phyloP scores from a whole-genome alignment of 2,113 vertebrate species.

The Eptesicus fuscus region DNA sequence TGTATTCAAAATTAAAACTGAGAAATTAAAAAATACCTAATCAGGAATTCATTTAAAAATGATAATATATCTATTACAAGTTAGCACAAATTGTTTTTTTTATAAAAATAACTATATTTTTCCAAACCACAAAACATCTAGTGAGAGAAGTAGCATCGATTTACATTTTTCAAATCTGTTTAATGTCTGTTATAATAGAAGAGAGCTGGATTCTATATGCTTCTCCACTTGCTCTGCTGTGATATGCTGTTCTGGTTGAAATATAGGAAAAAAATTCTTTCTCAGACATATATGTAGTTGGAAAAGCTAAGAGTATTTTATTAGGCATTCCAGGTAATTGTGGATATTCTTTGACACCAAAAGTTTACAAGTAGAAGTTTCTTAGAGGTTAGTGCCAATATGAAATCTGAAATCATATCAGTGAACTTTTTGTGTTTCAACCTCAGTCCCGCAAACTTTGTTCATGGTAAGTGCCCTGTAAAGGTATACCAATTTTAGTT shows the following conservation, averaged over 20 bases:
- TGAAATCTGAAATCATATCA: neutral
- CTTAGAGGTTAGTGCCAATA: neutral
- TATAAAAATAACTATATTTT: neutral
- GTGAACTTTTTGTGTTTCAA: neutral
- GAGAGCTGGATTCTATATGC: neutral
- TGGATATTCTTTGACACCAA: neutral
- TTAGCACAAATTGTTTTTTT: neutral
- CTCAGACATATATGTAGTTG: neutral
- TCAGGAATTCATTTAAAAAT: neutral
- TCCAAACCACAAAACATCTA: neutral
- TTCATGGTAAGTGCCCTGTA: no score
- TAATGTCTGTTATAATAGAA: neutral
- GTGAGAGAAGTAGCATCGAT: neutral
- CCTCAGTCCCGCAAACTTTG: no score
- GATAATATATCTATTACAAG: neutral
- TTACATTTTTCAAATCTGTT: neutral
- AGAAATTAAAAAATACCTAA: neutral
- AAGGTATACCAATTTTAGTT: no score
- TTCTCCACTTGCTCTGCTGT: neutral
- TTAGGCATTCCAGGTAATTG: neutral
- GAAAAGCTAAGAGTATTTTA: neutral
- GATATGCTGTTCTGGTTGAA: neutral
- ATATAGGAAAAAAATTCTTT: neutral
- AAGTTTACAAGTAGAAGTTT: neutral
- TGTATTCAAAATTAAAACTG: constrained; percentile 3